Conservation (phyloP, 2,797 vertebrate genomes). For the Orestias chungarensis region DNA sequence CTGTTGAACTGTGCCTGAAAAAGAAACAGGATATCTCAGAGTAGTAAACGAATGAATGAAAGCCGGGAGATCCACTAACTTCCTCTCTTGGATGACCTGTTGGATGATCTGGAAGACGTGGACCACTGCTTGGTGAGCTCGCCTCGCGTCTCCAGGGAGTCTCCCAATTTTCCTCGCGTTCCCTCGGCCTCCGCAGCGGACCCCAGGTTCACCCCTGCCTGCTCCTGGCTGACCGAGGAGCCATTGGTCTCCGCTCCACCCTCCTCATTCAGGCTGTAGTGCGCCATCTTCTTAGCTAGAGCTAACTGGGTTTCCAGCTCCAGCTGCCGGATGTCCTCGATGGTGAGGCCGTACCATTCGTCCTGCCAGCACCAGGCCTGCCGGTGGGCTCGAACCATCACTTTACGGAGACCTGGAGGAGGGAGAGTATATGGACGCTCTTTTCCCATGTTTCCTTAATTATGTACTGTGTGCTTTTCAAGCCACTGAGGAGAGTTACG, state of each 20-base stretch:
- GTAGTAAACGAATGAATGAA: neutral
- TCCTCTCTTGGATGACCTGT: constrained; percentile 92
- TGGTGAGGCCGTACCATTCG: constrained; percentile 96
- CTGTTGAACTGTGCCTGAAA: neutral
- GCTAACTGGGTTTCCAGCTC: constrained; percentile 96
- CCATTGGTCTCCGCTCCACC: constrained; percentile 73
- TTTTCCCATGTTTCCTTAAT: too few species aligned
- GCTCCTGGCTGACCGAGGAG: constrained; percentile 66
- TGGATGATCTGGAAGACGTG: constrained; percentile 92
- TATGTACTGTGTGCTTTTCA: too few species aligned
- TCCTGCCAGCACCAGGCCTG: constrained; percentile 99
- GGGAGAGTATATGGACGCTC: too few species aligned
- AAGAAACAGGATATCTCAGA: neutral
- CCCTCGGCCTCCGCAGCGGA: constrained; percentile 66
- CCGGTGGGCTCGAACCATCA: constrained; percentile 96
- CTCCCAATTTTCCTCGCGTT: constrained; percentile 64
- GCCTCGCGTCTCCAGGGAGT: constrained; percentile 79
- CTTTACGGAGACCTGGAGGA: constrained; percentile 89
- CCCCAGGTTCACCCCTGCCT: constrained; percentile 58
- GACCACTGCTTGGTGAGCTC: constrained; percentile 98
- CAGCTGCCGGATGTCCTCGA: constrained; percentile 93
- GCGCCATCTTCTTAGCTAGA: constrained; percentile 96
- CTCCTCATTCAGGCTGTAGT: constrained; percentile 87
- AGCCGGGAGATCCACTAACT: constrained; percentile 72
- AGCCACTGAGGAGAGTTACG: too few species aligned